Conservation (phyloP, 2,888 invertebrate species). For the Beris morrisii region DNA sequence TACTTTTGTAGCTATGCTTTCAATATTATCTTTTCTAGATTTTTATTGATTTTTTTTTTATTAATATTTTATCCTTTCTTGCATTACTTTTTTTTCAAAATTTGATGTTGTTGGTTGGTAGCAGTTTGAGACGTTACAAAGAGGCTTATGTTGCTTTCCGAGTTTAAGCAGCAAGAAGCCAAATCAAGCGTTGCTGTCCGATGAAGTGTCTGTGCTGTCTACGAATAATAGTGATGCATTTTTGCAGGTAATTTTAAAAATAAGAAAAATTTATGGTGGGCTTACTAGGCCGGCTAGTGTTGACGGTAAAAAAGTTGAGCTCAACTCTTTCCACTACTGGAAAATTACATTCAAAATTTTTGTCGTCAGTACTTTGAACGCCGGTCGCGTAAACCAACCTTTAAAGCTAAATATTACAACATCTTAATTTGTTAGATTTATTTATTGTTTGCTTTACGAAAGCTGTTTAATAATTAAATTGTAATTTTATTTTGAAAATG, state of each 20-base stretch:
- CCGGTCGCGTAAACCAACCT: too few species aligned
- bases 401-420: too few species aligned
- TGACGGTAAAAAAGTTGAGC: too few species aligned
- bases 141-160: conserved; percentile 44
- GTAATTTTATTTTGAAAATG: too few species aligned
- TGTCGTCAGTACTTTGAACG: too few species aligned
- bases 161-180: conserved; percentile 42
- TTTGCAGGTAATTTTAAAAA: conserved; percentile 39
- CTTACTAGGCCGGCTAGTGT: neutral
- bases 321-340: too few species aligned
- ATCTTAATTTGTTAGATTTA: too few species aligned
- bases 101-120: neutral
- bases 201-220: conserved; percentile 42
- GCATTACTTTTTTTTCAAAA: neutral
- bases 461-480: too few species aligned
- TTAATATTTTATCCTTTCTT: neutral
- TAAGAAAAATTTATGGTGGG: neutral
- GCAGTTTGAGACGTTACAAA: conserved; percentile 40
- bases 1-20: neutral
- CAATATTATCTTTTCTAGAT: neutral
- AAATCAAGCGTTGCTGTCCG: conserved; percentile 41
- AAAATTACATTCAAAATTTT: too few species aligned
- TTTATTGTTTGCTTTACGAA: too few species aligned
- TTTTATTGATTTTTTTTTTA: conserved; percentile 4
- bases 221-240: conserved; percentile 43